These are phyloP conservation scores for Antennarius striatus DNA, from an alignment of 2,113 vertebrate species.

Conservation along the genomic window DNA sequence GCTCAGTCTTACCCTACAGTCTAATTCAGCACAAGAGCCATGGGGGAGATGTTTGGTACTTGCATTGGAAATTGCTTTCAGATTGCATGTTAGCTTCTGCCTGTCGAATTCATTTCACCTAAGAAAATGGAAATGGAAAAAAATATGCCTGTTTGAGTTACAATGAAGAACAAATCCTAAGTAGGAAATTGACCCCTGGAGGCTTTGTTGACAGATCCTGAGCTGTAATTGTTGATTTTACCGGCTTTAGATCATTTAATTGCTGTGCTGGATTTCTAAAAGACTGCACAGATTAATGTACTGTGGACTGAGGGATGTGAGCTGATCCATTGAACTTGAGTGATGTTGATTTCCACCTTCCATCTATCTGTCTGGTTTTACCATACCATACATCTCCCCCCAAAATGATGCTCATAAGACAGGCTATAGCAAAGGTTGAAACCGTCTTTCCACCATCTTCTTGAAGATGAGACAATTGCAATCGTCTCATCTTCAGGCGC, in stretches of 20 bases:
- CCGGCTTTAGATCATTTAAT: conserved; percentile 35
- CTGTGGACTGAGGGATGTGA: conserved; percentile 8
- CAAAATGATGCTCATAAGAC: too few relatives aligned
- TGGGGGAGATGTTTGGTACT: neutral
- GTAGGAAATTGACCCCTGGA: conserved; percentile 22
- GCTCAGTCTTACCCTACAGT: conserved; percentile 8
- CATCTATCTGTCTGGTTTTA: conserved; percentile 13
- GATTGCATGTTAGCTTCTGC: conserved; percentile 33
- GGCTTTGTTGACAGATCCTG: conserved; percentile 41
- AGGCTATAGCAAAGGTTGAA: too few relatives aligned
- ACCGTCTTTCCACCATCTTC: too few relatives aligned
- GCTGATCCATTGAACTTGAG: conserved; percentile 29
- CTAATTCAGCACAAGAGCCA: too few relatives aligned
- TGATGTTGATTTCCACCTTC: conserved; percentile 23
- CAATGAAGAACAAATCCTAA: conserved; percentile 35
- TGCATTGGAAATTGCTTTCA: conserved; percentile 34
- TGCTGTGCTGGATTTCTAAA: conserved; percentile 9
- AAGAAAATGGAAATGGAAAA: conserved; percentile 30
- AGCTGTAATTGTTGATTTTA: conserved; percentile 30
- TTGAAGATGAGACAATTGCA: too few relatives aligned
- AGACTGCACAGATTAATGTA: conserved; percentile 33
- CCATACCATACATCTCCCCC: conserved; percentile 2
- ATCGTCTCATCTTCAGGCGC: too few relatives aligned
- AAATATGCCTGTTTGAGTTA: conserved; percentile 19
- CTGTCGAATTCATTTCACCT: conserved; percentile 43